Evolutionary conservation across 2,113 vertebrate genomes (phyloP).

Genomic region (Ivindomyrus marchei): DNA sequence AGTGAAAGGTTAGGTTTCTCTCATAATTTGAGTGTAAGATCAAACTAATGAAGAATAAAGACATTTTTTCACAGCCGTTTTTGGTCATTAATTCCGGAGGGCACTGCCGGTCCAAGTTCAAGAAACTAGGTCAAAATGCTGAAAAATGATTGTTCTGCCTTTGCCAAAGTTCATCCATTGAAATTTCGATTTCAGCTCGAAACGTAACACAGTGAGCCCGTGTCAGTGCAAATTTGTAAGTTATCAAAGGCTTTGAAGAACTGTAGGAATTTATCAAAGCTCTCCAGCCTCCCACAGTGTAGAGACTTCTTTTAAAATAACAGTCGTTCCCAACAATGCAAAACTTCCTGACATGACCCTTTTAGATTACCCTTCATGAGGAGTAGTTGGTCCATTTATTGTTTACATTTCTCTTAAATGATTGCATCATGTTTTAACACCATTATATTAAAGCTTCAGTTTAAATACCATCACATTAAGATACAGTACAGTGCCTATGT

Average conservation of each 20-base stretch:
- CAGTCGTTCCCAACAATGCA: neutral
- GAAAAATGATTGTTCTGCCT: neutral
- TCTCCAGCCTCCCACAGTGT: neutral
- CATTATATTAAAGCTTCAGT: neutral
- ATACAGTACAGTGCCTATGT: neutral
- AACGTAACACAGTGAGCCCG: neutral
- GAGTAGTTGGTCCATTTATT: neutral
- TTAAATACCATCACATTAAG: neutral
- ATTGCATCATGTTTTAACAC: neutral
- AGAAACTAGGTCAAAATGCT: neutral
- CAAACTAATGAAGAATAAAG: neutral
- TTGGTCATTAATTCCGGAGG: neutral
- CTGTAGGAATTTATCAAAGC: neutral
- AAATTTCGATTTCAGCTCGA: neutral
- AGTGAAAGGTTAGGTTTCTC: slow-evolving; percentile 1
- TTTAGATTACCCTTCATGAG: neutral
- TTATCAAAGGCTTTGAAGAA: neutral
- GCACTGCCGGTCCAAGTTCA: neutral
- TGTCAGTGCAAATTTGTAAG: neutral
- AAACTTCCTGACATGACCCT: neutral
- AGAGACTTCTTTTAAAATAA: neutral
- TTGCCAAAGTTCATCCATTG: neutral
- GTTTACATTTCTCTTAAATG: neutral
- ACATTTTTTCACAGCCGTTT: neutral
- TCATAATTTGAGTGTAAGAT: slow-evolving; percentile 3